These are phyloP conservation scores for Menidia menidia DNA, from an alignment of 2,797 vertebrate species.

Conservation along the genomic window DNA sequence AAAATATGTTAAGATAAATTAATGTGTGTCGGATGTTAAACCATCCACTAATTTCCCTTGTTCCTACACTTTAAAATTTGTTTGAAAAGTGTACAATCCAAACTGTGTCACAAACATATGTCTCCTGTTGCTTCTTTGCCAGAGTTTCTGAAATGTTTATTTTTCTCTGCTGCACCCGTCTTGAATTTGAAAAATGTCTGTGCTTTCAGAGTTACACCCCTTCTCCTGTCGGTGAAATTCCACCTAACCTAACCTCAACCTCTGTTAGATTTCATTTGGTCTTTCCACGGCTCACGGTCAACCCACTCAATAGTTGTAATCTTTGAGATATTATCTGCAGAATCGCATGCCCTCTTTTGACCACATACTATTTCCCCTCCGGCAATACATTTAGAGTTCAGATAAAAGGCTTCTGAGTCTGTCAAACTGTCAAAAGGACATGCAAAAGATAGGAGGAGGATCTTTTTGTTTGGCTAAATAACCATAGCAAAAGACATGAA, in stretches of 20 bases:
- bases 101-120: too few relatives aligned
- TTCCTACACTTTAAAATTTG: not conserved
- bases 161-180: constrained; percentile 16
- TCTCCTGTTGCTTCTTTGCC: too few relatives aligned
- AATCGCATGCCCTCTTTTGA: constrained; percentile 34
- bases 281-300: constrained; percentile 46
- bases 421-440: constrained; percentile 9
- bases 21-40: not conserved
- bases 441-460: constrained; percentile 4
- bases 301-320: constrained; percentile 56
- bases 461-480: constrained; percentile 13
- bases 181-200: constrained; percentile 7
- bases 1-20: not conserved
- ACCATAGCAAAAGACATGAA: constrained; percentile 2
- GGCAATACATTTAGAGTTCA: constrained; percentile 18
- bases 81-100: too few relatives aligned
- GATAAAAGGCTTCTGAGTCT: constrained; percentile 20
- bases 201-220: constrained; percentile 19
- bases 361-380: constrained; percentile 11
- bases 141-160: not conserved
- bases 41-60: not conserved
- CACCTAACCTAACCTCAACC: constrained; percentile 43
- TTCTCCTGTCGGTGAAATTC: constrained; percentile 45
- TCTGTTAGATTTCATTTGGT: constrained; percentile 41
- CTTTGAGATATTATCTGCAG: constrained; percentile 36